A percentile compares a stretch with the other conserved stretches of the same genome.
Evolutionary conservation across 2,888 invertebrate species (phyloP).

Genomic region (Dolomedes plantarius): DNA sequence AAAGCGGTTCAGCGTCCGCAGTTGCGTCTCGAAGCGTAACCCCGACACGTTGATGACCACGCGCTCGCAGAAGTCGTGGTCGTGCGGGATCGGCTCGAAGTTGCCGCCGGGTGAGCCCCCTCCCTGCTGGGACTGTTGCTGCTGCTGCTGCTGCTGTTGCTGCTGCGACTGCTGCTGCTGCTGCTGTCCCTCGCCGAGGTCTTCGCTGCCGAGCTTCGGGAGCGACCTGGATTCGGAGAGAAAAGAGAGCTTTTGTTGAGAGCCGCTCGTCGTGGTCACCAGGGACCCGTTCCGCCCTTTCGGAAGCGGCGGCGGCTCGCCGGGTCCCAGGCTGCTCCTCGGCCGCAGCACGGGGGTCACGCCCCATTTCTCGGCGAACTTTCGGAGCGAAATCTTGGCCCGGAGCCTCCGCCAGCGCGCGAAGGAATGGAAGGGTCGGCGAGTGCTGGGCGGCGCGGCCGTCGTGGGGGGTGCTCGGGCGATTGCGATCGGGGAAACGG

Average conservation of each 20-base stretch:
- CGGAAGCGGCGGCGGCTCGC: background rate
- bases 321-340: constrained; percentile 81
- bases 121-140: constrained; percentile 66
- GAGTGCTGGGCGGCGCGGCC: constrained; percentile 32
- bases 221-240: constrained; percentile 74
- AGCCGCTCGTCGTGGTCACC: background rate
- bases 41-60: constrained; percentile 98
- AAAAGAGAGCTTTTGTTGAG: constrained; percentile 17
- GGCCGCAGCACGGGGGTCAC: constrained; percentile 97
- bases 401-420: constrained; percentile 72
- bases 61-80: constrained; percentile 97
- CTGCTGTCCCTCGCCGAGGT: constrained; percentile 52
- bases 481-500: constrained; percentile 13
- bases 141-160: constrained; percentile 73
- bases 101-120: constrained; percentile 76
- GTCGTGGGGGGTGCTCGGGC: constrained; percentile 32
- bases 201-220: constrained; percentile 75
- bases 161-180: constrained; percentile 68
- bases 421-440: constrained; percentile 50
- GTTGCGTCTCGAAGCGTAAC: constrained; percentile 97
- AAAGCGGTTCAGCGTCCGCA: constrained; percentile 98
- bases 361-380: constrained; percentile 98
- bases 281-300: constrained; percentile 8
- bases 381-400: constrained; percentile 97
- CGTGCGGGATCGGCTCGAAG: constrained; percentile 97